Evolutionary conservation across 2,113 vertebrate genomes (phyloP), one percentile per base, ranked within the genome.

Genomic region (Zosterops borbonicus): DNA sequence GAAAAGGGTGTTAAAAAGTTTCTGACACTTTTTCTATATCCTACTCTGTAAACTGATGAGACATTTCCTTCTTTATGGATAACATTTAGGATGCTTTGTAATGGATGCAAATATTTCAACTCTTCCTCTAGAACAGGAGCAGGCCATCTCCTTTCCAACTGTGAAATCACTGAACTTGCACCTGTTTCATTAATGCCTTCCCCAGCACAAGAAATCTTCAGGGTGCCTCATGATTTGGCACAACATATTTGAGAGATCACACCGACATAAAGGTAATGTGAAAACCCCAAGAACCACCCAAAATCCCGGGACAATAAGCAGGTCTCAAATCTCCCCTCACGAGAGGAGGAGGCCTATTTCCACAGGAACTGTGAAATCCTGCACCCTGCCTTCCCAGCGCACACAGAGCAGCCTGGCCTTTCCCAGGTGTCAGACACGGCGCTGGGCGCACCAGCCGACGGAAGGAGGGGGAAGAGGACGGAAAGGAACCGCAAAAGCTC

Each of bases 361-460:
- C 53, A 50, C 8, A 8, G 2, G 13, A 53, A 11, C 11, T 2
- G 19, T 2, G 50, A 27, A 37, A 58, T 5, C 7, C 14, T 15
- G 55, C 25, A 7, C 3, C 11, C 4, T 13, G 41, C n/a, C 24
- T 27, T 18, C 12, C 53, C 4, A 29, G 41, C 1, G 2, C 47
- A 3, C 8, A 4, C 14, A 10, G 23, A 19, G 50, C 1, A 17
- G 8, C 2, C 6, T 0, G 29, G 0, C 2, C 42, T 33, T 52
- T 9, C 10, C 20, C n/a, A 14, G 33, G 3, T 1, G n/a, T 6
- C 41, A 3, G 18, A 41, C 0, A 7, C 27, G 1, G 1, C 53
- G 2, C 50, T 1, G 52, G 23, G 12, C 1, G 3, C 60, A 12
- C 4, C n/a, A 9, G 2, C 23, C 0, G 31, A 9, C 2, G 9